Base-by-base conservation (phyloP, 2,797 vertebrate species). In the Trachurus trachurus region DNA sequence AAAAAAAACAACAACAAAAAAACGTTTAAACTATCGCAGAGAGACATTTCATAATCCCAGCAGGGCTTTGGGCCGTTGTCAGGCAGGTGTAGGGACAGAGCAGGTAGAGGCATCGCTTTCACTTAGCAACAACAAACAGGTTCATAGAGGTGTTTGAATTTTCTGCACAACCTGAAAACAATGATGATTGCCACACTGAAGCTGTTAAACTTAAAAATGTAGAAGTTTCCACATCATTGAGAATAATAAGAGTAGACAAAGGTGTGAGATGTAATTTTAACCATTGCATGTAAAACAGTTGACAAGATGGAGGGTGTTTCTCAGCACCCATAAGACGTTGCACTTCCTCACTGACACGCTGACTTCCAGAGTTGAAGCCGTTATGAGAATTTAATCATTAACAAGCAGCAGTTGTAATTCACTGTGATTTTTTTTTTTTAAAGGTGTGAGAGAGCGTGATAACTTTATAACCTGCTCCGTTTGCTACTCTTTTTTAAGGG, bases 401-500 rank as follows among this genome's bases (percentile, higher is more conserved):
- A 66, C 31, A 21, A 17, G 2, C 44, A 9, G 9, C 15, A 4
- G n/a, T 11, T 26, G 6, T 34, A n/a, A 63, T 39, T 22, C 17
- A 2, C 10, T 21, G 31, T 44, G 0, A 11, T 5, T 31, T 31
- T 31, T 5, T n/a, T n/a, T n/a, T 26, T 26, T 47, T 9, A 22
- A 42, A 45, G 65, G n/a, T 53, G 31, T 59, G 6, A 45, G 22
- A 29, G 11, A 34, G 31, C 31, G 5, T 45, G 15, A 9, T 11
- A 37, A 21, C 8, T 1, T 13, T 3, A 57, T 19, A 49, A 49
- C 26, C 9, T 64, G 58, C 58, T 39, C 54, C 11, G 70, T 63
- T 2, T 61, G 19, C 45, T 54, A 45, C 49, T 56, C 58, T 31
- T 39, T 92, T 26, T 26, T 26, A 26, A 99, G 98, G 98, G 96